Evolutionary conservation across 2,888 invertebrate species (phyloP), one percentile per base, ranked within the genome.

Genomic region (Caradrina kadenii): DNA sequence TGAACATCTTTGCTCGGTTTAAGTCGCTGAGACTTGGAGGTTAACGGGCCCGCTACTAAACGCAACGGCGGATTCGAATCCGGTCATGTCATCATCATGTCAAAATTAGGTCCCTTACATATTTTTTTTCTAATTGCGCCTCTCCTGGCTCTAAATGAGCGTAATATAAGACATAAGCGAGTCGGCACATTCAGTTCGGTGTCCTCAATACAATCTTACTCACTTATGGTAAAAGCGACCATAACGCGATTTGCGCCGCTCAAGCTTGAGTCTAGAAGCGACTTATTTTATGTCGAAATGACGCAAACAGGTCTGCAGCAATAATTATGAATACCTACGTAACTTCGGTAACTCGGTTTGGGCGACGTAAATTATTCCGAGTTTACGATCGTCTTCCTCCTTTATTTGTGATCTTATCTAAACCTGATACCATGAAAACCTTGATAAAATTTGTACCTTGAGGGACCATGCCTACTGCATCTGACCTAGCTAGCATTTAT

Each of bases 201-300:
- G 0, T 35, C 8, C 8, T 35, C 35, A 35, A 35, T 35, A 35
- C 35, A 35, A 35, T 8, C 35, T 35, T 35, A 35, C 7, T 8
- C 35, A 8, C 35, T 5, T 35, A 35, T 35, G 35, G 35, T 35
- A 35, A 35, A 26, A 35, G 35, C 35, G 6, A 8, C 35, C 35
- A 7, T 35, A 35, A 35, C 8, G 35, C 35, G 35, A 39, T 17
- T 21, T 39, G 19, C 26, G 35, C 21, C 19, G 10, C 6, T 17
- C 39, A 42, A 10, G 35, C 39, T 35, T n/a, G 3, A 19, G 13
- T 26, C 13, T 39, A 39, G 17, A 45, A 13, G 10, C 1, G 15
- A 22, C 15, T 64, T 64, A 42, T 66, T 64, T 35, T 15, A 50
- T 21, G 17, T 11, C 2, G 39, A 22, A 49, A 13, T 63, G 19